phyloP scores from a whole-genome alignment of 2,113 vertebrate species.

The Proteles cristata region DNA sequence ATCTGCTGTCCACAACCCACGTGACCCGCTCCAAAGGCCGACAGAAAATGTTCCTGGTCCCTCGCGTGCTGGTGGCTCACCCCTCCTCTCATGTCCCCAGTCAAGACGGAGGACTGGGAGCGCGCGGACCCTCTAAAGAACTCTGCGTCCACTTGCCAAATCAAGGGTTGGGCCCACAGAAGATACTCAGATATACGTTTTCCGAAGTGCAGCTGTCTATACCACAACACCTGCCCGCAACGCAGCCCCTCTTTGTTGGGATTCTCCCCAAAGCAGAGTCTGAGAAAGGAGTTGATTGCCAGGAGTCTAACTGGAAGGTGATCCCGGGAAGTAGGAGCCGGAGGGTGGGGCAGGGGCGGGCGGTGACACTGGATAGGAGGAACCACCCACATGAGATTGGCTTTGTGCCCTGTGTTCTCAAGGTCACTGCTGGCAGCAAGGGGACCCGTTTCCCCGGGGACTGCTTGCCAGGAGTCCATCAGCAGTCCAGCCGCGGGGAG shows the following conservation, averaged over 20 bases:
- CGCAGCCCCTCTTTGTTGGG: not conserved
- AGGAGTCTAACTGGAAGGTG: not conserved
- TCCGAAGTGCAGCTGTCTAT: not conserved
- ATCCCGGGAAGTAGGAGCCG: not conserved
- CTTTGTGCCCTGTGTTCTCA: not conserved
- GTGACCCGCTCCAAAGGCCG: conserved; percentile 27
- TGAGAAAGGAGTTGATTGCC: not conserved
- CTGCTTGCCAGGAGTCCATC: not conserved
- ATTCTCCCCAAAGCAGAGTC: not conserved
- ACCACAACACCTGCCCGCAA: not conserved
- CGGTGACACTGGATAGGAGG: not conserved
- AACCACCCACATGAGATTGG: not conserved
- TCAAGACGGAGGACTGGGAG: not conserved
- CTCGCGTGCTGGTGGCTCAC: not conserved
- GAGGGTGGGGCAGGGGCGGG: not conserved
- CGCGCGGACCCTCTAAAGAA: not conserved
- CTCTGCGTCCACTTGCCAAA: not conserved
- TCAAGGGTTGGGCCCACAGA: not conserved
- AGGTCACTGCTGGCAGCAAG: not conserved
- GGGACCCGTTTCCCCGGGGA: not conserved
- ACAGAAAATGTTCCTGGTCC: conserved; percentile 1
- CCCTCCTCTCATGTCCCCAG: not conserved
- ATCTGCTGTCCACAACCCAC: conserved; percentile 67
- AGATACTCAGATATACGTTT: not conserved
- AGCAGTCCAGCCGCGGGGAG: not conserved